Evolutionary conservation across 2,888 invertebrate genomes (phyloP).

Genomic region (Patella depressa): DNA sequence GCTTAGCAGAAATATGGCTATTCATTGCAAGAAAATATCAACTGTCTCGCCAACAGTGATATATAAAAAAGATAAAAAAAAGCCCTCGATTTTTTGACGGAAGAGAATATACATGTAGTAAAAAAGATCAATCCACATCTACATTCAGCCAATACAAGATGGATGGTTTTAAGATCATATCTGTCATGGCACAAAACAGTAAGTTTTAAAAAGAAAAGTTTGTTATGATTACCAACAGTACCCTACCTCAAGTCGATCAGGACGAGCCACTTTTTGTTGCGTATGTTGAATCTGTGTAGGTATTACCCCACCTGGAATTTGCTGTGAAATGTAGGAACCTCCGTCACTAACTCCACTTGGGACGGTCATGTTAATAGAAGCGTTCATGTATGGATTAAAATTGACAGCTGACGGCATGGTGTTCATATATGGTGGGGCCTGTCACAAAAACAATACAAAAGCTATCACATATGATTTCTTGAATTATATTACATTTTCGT

Average conservation of each 20-base stretch:
- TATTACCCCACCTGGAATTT: constrained; percentile 51
- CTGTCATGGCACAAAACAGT: constrained; percentile 2
- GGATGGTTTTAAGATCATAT: not conserved
- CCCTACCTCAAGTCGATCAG: constrained; percentile 94
- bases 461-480: too few species aligned
- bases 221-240: not conserved
- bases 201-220: too few species aligned
- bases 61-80: not conserved
- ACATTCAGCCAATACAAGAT: constrained; percentile 1
- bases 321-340: constrained; percentile 45
- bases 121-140: not conserved
- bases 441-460: constrained; percentile 23
- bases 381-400: constrained; percentile 51
- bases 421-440: constrained; percentile 56
- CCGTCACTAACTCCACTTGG: constrained; percentile 41
- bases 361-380: constrained; percentile 45
- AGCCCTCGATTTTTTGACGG: not conserved
- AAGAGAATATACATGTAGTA: not conserved
- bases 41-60: not conserved
- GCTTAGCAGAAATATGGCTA: not conserved
- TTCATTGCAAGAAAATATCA: not conserved
- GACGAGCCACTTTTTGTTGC: constrained; percentile 88
- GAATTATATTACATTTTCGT: too few species aligned
- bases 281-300: constrained; percentile 40
- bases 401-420: constrained; percentile 51